Conservation (phyloP, 2,888 invertebrate genomes). For the Panzeria rudis region DNA sequence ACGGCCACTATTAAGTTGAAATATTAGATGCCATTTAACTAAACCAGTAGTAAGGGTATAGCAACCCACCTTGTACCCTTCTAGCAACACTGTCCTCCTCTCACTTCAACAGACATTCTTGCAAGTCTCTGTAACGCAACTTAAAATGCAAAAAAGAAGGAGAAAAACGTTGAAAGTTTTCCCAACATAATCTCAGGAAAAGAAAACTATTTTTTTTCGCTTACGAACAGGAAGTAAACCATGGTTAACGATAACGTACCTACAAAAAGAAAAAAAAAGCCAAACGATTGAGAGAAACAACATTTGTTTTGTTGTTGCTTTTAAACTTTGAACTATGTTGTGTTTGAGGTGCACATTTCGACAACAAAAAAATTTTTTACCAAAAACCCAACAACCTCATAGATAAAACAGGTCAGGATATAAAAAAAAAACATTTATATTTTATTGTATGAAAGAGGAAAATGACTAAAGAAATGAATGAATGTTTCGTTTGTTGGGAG, state of each 20-base stretch:
- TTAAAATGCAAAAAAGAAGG: conserved; percentile 23
- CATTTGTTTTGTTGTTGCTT: conserved; percentile 32
- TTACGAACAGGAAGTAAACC: conserved; percentile 69
- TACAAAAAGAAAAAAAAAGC: conserved; percentile 14
- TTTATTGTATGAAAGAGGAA: not conserved
- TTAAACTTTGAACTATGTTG: conserved; percentile 70
- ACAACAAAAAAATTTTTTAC: conserved; percentile 6
- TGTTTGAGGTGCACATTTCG: conserved; percentile 17
- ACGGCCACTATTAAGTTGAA: conserved; percentile 59
- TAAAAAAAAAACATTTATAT: conserved; percentile 5
- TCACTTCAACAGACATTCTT: not conserved
- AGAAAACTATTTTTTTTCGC: conserved; percentile 34
- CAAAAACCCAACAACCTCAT: conserved; percentile 34
- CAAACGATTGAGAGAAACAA: conserved; percentile 3
- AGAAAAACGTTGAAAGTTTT: conserved; percentile 44
- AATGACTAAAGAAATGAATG: conserved; percentile 39
- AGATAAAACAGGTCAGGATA: conserved; percentile 71
- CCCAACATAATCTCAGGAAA: conserved; percentile 59
- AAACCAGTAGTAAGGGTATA: conserved; percentile 26
- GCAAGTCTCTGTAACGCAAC: conserved; percentile 15
- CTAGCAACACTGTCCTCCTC: not conserved
- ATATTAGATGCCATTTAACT: conserved; percentile 64
- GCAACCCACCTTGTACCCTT: not conserved
- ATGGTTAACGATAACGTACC: conserved; percentile 56
- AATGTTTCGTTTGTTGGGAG: conserved; percentile 15